Conservation (phyloP, 2,797 vertebrate genomes). For the Esox masquinongy region DNA sequence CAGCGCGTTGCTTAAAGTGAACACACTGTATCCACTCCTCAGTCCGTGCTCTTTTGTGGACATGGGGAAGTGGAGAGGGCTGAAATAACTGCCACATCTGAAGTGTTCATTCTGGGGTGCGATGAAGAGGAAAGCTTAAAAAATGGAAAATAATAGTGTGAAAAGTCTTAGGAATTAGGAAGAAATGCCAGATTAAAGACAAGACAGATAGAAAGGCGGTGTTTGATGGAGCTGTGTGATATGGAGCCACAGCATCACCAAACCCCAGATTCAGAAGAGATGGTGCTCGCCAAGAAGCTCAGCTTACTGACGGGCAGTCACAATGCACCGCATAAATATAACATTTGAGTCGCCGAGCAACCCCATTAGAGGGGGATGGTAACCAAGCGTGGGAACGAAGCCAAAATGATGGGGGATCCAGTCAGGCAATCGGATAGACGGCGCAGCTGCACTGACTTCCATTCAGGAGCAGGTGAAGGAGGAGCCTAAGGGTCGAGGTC, state of each 20-base stretch:
- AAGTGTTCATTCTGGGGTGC: neutral
- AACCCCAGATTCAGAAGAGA: constrained; percentile 16
- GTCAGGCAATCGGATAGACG: constrained; percentile 72
- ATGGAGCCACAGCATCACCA: neutral
- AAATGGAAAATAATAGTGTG: neutral
- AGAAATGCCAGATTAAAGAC: neutral
- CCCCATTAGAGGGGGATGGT: constrained; percentile 35
- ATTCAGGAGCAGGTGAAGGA: constrained; percentile 78
- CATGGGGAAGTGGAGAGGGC: neutral
- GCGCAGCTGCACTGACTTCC: constrained; percentile 78
- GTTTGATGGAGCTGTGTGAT: neutral
- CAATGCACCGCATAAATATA: constrained; percentile 59
- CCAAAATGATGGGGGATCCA: constrained; percentile 61
- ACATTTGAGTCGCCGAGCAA: constrained; percentile 48
- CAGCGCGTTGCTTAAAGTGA: neutral
- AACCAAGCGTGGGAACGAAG: constrained; percentile 67
- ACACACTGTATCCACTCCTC: neutral
- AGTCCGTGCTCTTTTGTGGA: neutral
- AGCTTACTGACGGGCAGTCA: constrained; percentile 11
- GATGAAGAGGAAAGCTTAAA: neutral
- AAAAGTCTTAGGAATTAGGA: neutral
- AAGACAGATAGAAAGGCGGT: neutral
- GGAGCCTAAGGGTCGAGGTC: constrained; percentile 82
- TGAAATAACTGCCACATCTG: neutral
- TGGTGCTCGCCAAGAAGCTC: constrained; percentile 38